Base-by-base conservation (phyloP, 2,888 invertebrate genomes). In the Brachylomia viminalis region DNA sequence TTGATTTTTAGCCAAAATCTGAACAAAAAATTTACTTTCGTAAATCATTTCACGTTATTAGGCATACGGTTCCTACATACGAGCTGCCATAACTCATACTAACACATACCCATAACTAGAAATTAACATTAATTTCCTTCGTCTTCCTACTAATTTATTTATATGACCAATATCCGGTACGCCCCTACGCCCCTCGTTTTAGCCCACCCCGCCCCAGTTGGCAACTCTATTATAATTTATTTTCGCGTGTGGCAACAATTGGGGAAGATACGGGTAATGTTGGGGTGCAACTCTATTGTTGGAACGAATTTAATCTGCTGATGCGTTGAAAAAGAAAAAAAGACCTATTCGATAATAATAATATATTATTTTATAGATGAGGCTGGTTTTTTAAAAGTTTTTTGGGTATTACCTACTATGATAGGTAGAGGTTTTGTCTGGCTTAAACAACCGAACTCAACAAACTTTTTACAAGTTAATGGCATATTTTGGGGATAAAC, bases 221-320 rank as follows among this genome's bases (percentile, higher is more conserved):
- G 68, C 86, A 83, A 87, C 81, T 85, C 82, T 78, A 87, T 87
- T 89, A 88, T 89, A 87, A 90, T 89, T 86, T 83, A 88, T 86
- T 83, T 82, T 86, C 87, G 86, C 88, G 88, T 90, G 90, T 87
- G 84, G 79, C 79, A 79, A 84, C 84, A 74, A 77, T 83, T 82
- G 84, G 88, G 90, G 88, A 84, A 84, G 81, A 88, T 87, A 90
- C 86, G 86, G 85, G 86, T 75, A 86, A 88, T 84, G 68, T 54
- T 77, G 78, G 91, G 90, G 91, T 86, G 88, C 89, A 87, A 85
- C 86, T 87, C 89, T 84, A 90, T 91, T 91, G 90, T 90, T 77
- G 80, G 82, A 86, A 88, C 85, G 88, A 90, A 90, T 87, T 85
- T 88, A 90, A 91, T 91, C 90, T 88, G 77, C 61, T 75, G 82